Evolutionary conservation across 2,888 invertebrate genomes (phyloP).

Genomic region (Microctonus hyperodae): DNA sequence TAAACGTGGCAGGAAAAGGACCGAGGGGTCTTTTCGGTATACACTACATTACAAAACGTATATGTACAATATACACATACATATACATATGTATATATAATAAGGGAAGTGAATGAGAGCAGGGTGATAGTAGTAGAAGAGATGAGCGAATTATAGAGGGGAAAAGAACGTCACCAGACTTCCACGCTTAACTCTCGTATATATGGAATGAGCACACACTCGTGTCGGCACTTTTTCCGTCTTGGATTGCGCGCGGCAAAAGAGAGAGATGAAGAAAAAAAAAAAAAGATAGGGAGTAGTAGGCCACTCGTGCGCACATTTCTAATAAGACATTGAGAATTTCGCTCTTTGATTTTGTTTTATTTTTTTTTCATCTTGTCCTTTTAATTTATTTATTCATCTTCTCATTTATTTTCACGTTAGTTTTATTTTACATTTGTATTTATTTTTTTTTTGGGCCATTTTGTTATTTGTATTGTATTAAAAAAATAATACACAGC

Average conservation of each 20-base stretch:
- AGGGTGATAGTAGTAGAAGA: not conserved
- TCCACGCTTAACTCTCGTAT: not conserved
- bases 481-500: too few species aligned
- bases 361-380: too few species aligned
- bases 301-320: too few species aligned
- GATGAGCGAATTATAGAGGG: not conserved
- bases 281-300: too few species aligned
- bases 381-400: too few species aligned
- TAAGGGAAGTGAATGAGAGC: not conserved
- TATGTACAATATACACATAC: too few species aligned
- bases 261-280: conserved; percentile 1
- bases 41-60: not conserved
- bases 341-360: too few species aligned
- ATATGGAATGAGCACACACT: conserved; percentile 22
- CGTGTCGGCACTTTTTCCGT: conserved; percentile 28
- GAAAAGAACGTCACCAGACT: conserved; percentile 16
- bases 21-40: conserved; percentile 10
- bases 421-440: too few species aligned
- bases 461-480: too few species aligned
- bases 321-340: too few species aligned
- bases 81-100: not conserved
- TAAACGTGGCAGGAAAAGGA: conserved; percentile 20
- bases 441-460: too few species aligned
- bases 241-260: conserved; percentile 3
- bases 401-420: too few species aligned